Evolutionary conservation across 2,113 vertebrate species (phyloP), one percentile per base, ranked within the genome.

Genomic region (Cairina moschata): DNA sequence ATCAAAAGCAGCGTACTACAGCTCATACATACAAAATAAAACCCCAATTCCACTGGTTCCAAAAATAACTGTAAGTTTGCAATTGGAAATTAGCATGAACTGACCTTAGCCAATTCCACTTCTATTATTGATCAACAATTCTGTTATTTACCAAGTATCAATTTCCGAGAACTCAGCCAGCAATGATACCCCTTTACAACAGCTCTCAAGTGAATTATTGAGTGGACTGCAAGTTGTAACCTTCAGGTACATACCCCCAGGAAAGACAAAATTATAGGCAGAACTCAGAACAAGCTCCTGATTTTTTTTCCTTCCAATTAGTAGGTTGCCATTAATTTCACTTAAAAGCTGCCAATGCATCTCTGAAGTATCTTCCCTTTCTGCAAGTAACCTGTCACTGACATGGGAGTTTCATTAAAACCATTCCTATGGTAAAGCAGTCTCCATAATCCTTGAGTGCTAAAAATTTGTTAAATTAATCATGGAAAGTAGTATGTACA

Each of bases 371-470:
- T 29, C 17, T 38, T 58, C 13, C 46, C 11, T 15, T 58, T 46
- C 55, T 40, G 17, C 8, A 28, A 40, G 15, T 23, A n/a, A 17
- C 11, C 11, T 31, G 3, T 11, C 7, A 38, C 2, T 2, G 2
- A 1, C 0, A 0, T 15, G 3, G 2, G 6, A 46, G 13, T 16
- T 10, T 40, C 8, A 40, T 9, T n/a, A 55, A 48, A 66, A 16
- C 2, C 6, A 6, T n/a, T 85, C 25, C 50, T 11, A 23, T 11
- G 5, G 25, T 9, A 31, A 74, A 62, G 8, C 6, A 17, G 13
- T 22, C 32, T 22, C 32, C 0, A 0, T 6, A 68, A 32, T 7
- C 31, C 14, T 3, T 7, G 4, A 34, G 13, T 4, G 2, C 8
- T 8, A 13, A 40, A 50, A 2, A 14, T 0, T 8, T 11, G 11